A percentile compares a stretch with the other conserved stretches of the same genome.
Evolutionary conservation across 2,113 vertebrate genomes (phyloP).

Genomic region (Carettochelys insculpta): DNA sequence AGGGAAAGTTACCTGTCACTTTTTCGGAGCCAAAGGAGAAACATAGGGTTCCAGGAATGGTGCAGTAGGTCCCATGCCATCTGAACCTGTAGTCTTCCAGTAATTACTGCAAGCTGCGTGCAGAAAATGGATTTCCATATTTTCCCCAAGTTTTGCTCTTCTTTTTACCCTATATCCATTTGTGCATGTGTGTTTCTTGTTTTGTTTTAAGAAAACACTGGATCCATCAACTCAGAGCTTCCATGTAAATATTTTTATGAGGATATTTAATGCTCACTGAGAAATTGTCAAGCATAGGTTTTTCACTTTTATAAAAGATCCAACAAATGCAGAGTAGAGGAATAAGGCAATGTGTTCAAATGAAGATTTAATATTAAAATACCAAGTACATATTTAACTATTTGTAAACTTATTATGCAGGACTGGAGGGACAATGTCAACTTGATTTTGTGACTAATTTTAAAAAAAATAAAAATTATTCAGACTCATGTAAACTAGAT

Average conservation of each 20-base stretch:
- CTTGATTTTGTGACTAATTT: background rate
- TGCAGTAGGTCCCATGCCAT: background rate
- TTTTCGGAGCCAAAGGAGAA: background rate
- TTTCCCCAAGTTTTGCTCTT: background rate
- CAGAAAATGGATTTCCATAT: background rate
- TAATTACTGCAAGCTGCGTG: background rate
- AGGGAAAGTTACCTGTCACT: background rate
- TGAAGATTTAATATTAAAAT: background rate
- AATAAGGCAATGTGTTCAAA: background rate
- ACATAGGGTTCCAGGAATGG: background rate
- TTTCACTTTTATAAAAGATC: background rate
- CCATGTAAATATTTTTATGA: too few relatives aligned
- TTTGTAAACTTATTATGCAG: background rate
- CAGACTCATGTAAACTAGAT: background rate
- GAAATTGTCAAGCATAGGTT: background rate
- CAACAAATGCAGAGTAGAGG: background rate
- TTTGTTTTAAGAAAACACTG: background rate
- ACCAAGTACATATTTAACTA: background rate
- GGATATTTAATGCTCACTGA: background rate
- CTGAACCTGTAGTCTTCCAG: background rate
- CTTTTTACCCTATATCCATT: background rate
- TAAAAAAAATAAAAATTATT: background rate
- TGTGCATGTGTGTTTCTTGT: background rate
- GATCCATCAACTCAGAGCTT: too few relatives aligned
- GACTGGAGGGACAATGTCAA: background rate